A percentile compares a stretch with the other conserved stretches of the same genome.
These are phyloP conservation scores for Hemicrepidius hirtus DNA, from an alignment of 2,888 invertebrate species.

Conservation along the genomic window DNA sequence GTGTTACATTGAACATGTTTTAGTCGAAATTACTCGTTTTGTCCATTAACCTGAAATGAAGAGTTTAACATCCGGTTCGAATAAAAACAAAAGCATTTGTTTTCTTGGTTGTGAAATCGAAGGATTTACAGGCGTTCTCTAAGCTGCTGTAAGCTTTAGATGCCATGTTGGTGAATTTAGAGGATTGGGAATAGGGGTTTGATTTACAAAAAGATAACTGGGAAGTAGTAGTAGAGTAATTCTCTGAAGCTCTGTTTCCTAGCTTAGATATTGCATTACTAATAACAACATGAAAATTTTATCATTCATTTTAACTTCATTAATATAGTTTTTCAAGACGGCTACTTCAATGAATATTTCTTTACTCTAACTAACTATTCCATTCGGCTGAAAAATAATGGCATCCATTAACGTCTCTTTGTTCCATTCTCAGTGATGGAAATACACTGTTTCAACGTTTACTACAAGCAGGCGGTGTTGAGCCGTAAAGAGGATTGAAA, in stretches of 20 bases:
- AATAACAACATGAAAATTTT: too few species aligned
- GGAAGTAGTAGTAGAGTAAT: not conserved
- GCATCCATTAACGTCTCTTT: constrained; percentile 29
- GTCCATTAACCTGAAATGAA: not conserved
- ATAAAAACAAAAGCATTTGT: constrained; percentile 27
- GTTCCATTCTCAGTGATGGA: constrained; percentile 30
- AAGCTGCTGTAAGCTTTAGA: constrained; percentile 26
- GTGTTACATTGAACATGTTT: not conserved
- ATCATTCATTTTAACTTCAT: not conserved
- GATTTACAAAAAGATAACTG: constrained; percentile 5
- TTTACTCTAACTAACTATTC: too few species aligned
- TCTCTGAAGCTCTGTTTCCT: too few species aligned
- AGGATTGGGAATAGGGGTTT: constrained; percentile 18
- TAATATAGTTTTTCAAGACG: not conserved
- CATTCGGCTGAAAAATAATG: constrained; percentile 29
- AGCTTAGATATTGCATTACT: too few species aligned
- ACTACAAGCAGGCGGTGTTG: constrained; percentile 31
- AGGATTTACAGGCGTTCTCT: constrained; percentile 27
- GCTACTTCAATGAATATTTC: constrained; percentile 2
- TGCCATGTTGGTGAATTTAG: constrained; percentile 19
- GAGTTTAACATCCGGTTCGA: not conserved
- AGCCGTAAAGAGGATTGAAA: constrained; percentile 37
- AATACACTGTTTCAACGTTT: constrained; percentile 32
- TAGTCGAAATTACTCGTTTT: not conserved
- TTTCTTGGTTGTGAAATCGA: constrained; percentile 3